phyloP scores from a whole-genome alignment of 2,888 invertebrate genomes.

The Lissocephala sabroskyi region DNA sequence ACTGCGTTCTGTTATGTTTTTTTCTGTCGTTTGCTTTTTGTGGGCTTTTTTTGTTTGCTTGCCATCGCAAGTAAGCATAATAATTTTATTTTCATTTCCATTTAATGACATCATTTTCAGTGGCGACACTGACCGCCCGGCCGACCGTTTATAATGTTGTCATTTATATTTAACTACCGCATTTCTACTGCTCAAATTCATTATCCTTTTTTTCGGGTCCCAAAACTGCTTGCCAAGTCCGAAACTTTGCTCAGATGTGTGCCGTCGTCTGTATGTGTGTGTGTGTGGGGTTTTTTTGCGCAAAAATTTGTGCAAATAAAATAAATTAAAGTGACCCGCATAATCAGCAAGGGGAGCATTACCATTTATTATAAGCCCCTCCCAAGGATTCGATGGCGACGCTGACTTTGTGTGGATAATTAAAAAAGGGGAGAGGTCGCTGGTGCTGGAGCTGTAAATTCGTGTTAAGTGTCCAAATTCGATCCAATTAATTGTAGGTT shows the following conservation, averaged over 20 bases:
- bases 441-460: background rate
- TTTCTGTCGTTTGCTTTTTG: too few relatives aligned
- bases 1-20: too few relatives aligned
- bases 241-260: too few relatives aligned
- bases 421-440: too few relatives aligned
- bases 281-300: background rate
- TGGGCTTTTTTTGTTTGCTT: too few relatives aligned
- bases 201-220: conserved; percentile 34
- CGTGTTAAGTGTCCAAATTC: background rate
- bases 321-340: conserved; percentile 23
- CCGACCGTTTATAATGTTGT: conserved; percentile 44
- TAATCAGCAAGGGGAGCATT: conserved; percentile 44
- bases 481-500: too few relatives aligned
- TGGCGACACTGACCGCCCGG: conserved; percentile 17
- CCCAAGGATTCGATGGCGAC: too few relatives aligned
- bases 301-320: conserved; percentile 28
- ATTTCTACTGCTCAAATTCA: conserved; percentile 40
- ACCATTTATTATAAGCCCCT: conserved; percentile 47
- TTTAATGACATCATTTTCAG: conserved; percentile 43
- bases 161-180: conserved; percentile 38
- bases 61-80: background rate
- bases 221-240: too few relatives aligned
- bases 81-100: conserved; percentile 19
- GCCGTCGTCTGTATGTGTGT: too few relatives aligned
- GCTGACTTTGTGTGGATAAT: too few relatives aligned